phyloP scores from a whole-genome alignment of 2,113 vertebrate genomes.

The Megalops atlanticus region DNA sequence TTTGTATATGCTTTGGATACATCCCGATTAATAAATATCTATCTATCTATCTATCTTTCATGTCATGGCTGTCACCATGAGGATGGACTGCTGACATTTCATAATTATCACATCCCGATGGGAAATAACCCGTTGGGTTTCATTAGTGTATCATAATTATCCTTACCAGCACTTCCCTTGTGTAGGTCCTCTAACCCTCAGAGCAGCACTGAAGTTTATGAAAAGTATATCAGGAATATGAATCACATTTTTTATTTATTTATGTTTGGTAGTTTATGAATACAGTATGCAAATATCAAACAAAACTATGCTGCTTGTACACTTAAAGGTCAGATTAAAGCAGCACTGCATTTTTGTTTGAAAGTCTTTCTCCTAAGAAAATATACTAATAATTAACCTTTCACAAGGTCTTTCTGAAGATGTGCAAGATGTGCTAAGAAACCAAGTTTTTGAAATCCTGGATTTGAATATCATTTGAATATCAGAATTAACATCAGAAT shows the following conservation, averaged over 20 bases:
- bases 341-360: not conserved
- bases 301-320: not conserved
- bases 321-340: not conserved
- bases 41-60: no score
- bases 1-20: no score
- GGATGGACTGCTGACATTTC: not conserved
- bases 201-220: not conserved
- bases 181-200: not conserved
- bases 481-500: no score
- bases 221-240: not conserved
- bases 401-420: not conserved
- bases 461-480: no score
- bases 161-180: not conserved
- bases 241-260: not conserved
- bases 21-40: no score
- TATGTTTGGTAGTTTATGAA: not conserved
- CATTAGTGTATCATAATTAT: constrained; percentile 10
- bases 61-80: not conserved
- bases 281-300: not conserved
- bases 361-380: not conserved
- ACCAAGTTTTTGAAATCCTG: no score
- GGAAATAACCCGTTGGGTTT: not conserved
- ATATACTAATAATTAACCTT: not conserved
- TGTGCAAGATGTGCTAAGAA: not conserved
- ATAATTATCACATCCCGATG: not conserved